Base-by-base conservation (phyloP, 2,113 vertebrate genomes). In the Hoplias malabaricus region DNA sequence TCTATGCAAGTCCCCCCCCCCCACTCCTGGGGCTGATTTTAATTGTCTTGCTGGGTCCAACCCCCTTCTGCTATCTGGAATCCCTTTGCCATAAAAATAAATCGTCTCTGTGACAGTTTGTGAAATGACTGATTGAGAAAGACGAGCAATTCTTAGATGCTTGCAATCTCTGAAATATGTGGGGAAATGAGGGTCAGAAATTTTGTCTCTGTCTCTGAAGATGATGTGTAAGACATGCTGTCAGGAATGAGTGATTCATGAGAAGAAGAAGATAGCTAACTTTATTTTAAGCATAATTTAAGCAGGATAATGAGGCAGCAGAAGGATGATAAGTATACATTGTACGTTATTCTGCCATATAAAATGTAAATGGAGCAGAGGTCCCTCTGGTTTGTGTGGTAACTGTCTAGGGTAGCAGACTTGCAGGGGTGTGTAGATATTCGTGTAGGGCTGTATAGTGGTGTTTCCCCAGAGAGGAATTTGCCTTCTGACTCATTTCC, bases 401-500 rank as follows among this genome's bases (percentile, higher is more conserved):
- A 71, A 27, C 16, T 13, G n/a, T 12, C 2, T 40, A 50, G 14
- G 1, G n/a, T 63, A 38, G 10, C 40, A 50, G 14, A 0, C 13
- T 63, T 27, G 10, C 40, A 61, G 25, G 21, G 25, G 53, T 14
- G 13, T 69, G 57, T 69, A 31, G 33, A 19, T 42, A 66, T 16
- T 16, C 23, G 33, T 27, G 13, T 5, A 14, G 16, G 57, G 57
- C 16, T 61, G 29, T 27, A 61, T 69, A 56, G 56, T 62, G 56
- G 40, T 31, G 56, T 65, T 27, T 77, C 53, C 54, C 21, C 29
- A 21, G 38, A 63, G 65, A 73, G 50, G 16, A 23, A 12, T 46
- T 27, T 56, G 34, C 25, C 62, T 38, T 61, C 27, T 73, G 43
- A 73, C 63, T 78, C 42, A 77, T 57, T 73, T 27, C 11, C 73